phyloP scores from a whole-genome alignment of 2,113 vertebrate species.

The Opisthocomus hoazin region DNA sequence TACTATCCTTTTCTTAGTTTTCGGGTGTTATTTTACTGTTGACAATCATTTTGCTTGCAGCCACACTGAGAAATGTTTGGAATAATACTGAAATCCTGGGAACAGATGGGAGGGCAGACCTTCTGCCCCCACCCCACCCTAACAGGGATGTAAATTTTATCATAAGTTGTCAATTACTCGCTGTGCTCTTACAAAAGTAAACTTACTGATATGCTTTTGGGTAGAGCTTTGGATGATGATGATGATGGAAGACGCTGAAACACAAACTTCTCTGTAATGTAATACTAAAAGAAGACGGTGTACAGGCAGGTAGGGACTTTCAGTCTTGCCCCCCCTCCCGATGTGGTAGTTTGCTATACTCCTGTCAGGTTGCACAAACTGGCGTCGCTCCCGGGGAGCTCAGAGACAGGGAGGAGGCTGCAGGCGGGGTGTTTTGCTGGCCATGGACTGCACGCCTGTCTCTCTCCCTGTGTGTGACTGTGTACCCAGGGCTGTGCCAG shows the following conservation, averaged over 20 bases:
- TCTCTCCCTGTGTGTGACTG: neutral
- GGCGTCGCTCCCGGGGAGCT: neutral
- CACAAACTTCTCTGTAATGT: neutral
- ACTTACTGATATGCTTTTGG: neutral
- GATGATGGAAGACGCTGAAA: neutral
- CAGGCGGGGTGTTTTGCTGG: neutral
- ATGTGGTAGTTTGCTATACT: neutral
- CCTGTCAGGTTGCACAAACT: neutral
- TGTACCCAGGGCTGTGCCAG: neutral
- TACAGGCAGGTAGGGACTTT: neutral
- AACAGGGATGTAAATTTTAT: neutral
- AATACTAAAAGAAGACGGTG: neutral
- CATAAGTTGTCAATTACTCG: neutral
- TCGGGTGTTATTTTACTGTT: neutral
- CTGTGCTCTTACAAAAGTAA: neutral
- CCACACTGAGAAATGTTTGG: neutral
- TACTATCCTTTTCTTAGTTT: neutral
- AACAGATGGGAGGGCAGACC: neutral
- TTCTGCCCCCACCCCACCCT: fast-evolving
- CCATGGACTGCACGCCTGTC: neutral
- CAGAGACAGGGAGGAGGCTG: neutral
- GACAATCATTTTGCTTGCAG: neutral
- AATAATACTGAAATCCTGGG: neutral
- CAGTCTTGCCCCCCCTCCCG: fast-evolving
- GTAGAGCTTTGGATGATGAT: neutral